Conservation (phyloP, 2,113 vertebrate species). For the Mola mola region DNA sequence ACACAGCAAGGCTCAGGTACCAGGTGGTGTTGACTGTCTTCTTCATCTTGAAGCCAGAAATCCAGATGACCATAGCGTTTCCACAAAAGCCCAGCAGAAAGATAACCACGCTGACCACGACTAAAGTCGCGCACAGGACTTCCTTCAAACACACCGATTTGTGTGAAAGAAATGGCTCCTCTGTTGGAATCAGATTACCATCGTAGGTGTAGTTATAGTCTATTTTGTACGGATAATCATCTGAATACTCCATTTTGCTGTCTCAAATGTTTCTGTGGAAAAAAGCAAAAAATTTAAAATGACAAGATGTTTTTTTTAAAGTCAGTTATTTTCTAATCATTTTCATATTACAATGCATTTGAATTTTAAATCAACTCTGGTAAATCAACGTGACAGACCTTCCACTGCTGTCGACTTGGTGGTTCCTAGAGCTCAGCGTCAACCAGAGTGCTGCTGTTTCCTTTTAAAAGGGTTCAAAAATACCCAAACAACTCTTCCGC, state of each 20-base stretch:
- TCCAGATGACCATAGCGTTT: constrained; percentile 90
- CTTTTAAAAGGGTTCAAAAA: too few species aligned
- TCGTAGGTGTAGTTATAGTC: constrained; percentile 23
- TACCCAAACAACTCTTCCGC: too few species aligned
- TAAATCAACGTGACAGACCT: neutral
- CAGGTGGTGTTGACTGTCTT: constrained; percentile 90
- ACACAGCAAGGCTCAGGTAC: constrained; percentile 92
- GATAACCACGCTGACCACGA: constrained; percentile 79
- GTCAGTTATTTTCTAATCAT: too few species aligned
- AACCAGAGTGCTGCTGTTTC: neutral
- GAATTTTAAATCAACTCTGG: neutral
- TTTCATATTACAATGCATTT: neutral
- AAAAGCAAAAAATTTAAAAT: neutral
- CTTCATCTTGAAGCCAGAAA: constrained; percentile 90
- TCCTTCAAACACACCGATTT: constrained; percentile 44
- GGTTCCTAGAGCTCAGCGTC: neutral
- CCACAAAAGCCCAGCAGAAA: constrained; percentile 89
- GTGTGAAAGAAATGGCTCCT: neutral
- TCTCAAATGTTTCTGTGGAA: constrained; percentile 23
- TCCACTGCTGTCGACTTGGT: constrained; percentile 20
- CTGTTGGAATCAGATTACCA: rapidly evolving
- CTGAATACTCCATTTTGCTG: constrained; percentile 43
- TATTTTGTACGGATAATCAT: rapidly evolving
- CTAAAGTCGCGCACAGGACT: constrained; percentile 49
- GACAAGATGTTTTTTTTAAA: neutral